phyloP scores from a whole-genome alignment of 2,888 invertebrate species.

The Orthosia gothica region DNA sequence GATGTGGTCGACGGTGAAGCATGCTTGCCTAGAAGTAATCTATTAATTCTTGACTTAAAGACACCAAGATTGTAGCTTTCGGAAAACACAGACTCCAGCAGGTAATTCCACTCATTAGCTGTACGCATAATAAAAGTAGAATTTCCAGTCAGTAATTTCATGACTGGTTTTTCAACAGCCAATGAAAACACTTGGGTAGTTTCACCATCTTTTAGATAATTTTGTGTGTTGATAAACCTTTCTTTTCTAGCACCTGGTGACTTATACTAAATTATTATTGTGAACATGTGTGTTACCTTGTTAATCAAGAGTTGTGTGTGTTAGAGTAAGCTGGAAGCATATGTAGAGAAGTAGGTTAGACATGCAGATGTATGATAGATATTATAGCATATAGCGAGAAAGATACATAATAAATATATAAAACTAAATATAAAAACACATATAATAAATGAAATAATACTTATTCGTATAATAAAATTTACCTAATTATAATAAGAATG shows the following conservation, averaged over 20 bases:
- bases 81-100: too few species aligned
- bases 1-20: too few species aligned
- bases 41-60: too few species aligned
- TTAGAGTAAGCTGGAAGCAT: constrained; percentile 53
- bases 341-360: constrained; percentile 25
- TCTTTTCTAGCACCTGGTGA: neutral
- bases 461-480: constrained; percentile 20
- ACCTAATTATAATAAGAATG: constrained; percentile 16
- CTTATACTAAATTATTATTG: constrained; percentile 29
- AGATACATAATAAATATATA: constrained; percentile 52
- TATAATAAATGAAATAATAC: constrained; percentile 18
- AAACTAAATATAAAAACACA: constrained; percentile 50
- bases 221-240: constrained; percentile 7
- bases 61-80: too few species aligned
- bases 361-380: constrained; percentile 56
- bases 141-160: neutral
- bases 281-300: constrained; percentile 31
- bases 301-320: constrained; percentile 42
- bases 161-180: neutral
- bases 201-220: neutral
- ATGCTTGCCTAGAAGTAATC: too few species aligned
- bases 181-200: neutral
- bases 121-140: too few species aligned
- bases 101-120: too few species aligned
- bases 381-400: constrained; percentile 52